These are phyloP conservation scores for Chondrosia reniformis DNA, from an alignment of 37 sponge, comb jelly and placozoan genomes.

Conservation along the genomic window DNA sequence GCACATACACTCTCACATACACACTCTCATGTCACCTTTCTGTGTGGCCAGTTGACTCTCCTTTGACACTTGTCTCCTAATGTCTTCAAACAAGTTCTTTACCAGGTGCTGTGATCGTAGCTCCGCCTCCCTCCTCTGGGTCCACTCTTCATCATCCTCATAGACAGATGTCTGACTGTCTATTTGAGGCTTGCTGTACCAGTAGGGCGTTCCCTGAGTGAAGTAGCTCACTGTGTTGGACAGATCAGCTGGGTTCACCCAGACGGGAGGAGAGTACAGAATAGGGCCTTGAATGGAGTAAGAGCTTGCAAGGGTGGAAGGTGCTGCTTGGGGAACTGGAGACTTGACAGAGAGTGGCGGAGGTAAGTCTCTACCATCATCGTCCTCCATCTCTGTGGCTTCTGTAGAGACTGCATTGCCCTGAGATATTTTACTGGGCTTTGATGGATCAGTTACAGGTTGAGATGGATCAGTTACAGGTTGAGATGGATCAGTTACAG, in stretches of 20 bases:
- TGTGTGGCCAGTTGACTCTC: no score
- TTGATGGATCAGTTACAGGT: no score
- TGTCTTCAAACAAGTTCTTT: neutral
- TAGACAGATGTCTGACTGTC: neutral
- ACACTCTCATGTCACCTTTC: neutral
- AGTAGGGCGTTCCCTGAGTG: neutral
- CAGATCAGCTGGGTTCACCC: neutral
- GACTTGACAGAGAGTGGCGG: no score
- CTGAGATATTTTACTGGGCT: no score
- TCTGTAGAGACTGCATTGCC: no score
- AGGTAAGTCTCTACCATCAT: no score
- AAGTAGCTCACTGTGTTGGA: neutral
- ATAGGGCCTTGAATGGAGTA: neutral
- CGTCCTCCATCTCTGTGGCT: no score
- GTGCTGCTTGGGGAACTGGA: neutral
- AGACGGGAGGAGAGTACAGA: neutral
- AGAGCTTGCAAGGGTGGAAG: neutral
- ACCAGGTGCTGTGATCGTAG: neutral
- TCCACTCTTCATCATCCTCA: neutral
- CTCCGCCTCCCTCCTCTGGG: neutral
- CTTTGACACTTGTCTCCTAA: neutral
- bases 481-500: no score
- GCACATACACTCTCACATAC: constrained; percentile 9
- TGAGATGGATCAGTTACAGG: no score
- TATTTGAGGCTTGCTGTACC: neutral